These are phyloP conservation scores for Silurus asotus DNA, from an alignment of 2,113 vertebrate genomes.

Conservation along the genomic window DNA sequence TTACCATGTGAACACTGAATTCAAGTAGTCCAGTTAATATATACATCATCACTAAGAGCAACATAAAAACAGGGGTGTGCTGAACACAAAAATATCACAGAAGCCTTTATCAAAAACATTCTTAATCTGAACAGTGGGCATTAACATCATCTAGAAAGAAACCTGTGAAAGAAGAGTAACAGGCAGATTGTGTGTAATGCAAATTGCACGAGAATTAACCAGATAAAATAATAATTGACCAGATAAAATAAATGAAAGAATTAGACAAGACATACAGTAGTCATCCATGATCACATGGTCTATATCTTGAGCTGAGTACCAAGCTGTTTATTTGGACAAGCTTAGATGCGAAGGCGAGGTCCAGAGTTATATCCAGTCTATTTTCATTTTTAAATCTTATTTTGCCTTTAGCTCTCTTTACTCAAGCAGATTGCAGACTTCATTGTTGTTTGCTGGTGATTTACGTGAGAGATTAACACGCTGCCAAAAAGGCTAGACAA, in stretches of 20 bases:
- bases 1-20: conserved; percentile 1
- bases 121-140: conserved; percentile 30
- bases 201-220: conserved; percentile 62
- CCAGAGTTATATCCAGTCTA: conserved; percentile 57
- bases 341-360: conserved; percentile 29
- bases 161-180: conserved; percentile 28
- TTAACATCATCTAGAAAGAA: conserved; percentile 35
- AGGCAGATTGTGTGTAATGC: conserved; percentile 41
- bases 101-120: conserved; percentile 36
- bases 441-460: conserved; percentile 42
- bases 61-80: conserved; percentile 4
- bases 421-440: conserved; percentile 29
- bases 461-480: conserved; percentile 43
- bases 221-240: conserved; percentile 51
- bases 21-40: conserved; percentile 37
- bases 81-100: conserved; percentile 18
- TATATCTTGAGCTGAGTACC: conserved; percentile 35
- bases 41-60: conserved; percentile 2
- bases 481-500: conserved; percentile 50
- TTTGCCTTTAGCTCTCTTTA: conserved; percentile 32
- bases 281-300: conserved; percentile 48
- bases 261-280: conserved; percentile 34
- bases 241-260: conserved; percentile 40
- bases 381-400: conserved; percentile 52
- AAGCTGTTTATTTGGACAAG: conserved; percentile 10